Evolutionary conservation across 1,140 invertebrate genomes (phyloP), one percentile per base, ranked within the genome.

Genomic region (Pinna nobilis): DNA sequence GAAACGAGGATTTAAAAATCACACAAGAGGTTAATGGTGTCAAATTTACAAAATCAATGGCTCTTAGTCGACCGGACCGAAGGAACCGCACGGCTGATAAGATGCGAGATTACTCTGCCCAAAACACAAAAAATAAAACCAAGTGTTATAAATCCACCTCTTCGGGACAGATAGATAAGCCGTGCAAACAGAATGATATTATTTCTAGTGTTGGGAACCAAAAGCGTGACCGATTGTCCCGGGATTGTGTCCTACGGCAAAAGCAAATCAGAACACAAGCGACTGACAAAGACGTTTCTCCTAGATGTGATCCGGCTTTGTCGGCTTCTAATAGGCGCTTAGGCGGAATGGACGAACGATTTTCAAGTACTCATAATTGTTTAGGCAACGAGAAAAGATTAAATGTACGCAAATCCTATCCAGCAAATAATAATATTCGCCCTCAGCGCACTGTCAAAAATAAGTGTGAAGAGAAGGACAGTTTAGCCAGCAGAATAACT

Each of bases 81-180:
- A 47, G 44, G 9, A 66, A 9, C 28, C 63, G 47, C 25, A 30
- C 32, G 35, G 23, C 32, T 53, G 51, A 65, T 59, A 59, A 28
- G 60, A 72, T 63, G 59, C 33, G 37, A n/a, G 59, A 63, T 63
- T 63, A 63, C 28, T n/a, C 59, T 41, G 59, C 28, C 35, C 59
- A 63, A 44, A 35, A 5, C 59, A 35, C 59, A 63, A 63, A 44
- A 63, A 39, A 63, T 39, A 63, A 63, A 63, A 25, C 39, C 39
- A 44, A 63, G 59, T 39, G 59, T 15, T 63, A 41, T 63, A 63
- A 63, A 63, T 41, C 28, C 37, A 32, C 35, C 9, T 44, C 39
- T 11, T 44, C n/a, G 39, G 9, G 39, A 11, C 39, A 44, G 39
- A 44, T 11, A 44, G 39, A 44, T 44, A 44, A 44, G 39, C 39